phyloP scores from a whole-genome alignment of 2,113 vertebrate genomes.

The Heterochromis multidens region DNA sequence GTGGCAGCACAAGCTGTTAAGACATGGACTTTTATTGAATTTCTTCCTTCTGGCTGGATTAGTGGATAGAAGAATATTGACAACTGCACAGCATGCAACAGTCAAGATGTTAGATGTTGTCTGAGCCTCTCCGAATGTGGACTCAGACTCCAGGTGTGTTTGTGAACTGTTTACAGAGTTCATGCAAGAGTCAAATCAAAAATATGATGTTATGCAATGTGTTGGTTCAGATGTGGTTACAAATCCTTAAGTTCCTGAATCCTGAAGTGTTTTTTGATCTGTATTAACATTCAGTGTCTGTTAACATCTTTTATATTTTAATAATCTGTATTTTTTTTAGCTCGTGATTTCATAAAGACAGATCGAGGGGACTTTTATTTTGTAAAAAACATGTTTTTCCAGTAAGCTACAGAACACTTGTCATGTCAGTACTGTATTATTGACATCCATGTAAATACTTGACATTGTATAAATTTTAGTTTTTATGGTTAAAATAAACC shows the following conservation, averaged over 20 bases:
- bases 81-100: background rate
- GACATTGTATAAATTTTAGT: background rate
- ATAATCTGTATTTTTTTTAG: background rate
- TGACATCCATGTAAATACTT: conserved; percentile 35
- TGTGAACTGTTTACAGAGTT: conserved; percentile 33
- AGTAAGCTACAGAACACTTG: background rate
- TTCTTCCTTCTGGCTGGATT: conserved; percentile 7
- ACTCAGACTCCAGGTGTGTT: background rate
- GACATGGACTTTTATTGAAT: conserved; percentile 25
- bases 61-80: conserved; percentile 6
- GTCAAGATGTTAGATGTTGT: background rate
- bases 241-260: background rate
- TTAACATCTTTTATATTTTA: background rate
- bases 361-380: background rate
- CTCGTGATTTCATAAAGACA: background rate
- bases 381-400: background rate
- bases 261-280: background rate
- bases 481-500: conserved; percentile 40
- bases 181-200: background rate
- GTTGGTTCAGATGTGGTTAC: background rate
- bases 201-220: background rate
- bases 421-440: background rate
- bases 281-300: too few species aligned
- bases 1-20: background rate
- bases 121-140: background rate